phyloP scores from a whole-genome alignment of 2,888 invertebrate genomes.

The Eurytoma californica region DNA sequence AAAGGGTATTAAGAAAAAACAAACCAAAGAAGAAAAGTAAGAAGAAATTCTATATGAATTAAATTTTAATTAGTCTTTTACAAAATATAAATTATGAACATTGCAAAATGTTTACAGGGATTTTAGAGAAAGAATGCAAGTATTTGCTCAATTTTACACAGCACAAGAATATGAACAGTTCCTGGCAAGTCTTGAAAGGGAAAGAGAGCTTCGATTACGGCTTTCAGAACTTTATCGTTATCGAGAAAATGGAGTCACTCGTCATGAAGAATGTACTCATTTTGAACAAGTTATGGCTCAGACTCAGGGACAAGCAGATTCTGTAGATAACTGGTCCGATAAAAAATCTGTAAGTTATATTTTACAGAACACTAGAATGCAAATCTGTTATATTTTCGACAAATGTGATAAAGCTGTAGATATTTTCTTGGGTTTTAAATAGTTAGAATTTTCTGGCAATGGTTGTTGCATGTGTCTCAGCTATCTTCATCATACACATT shows the following conservation, averaged over 20 bases:
- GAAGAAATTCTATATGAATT: conserved; percentile 59
- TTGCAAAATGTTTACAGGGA: conserved; percentile 76
- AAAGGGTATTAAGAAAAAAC: conserved; percentile 78
- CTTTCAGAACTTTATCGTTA: conserved; percentile 89
- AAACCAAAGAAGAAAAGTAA: conserved; percentile 88
- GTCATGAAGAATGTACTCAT: conserved; percentile 89
- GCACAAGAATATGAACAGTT: conserved; percentile 89
- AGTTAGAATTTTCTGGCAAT: conserved; percentile 45
- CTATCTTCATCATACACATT: conserved; percentile 32
- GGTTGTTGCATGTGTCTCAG: conserved; percentile 53
- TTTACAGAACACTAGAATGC: conserved; percentile 37
- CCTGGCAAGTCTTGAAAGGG: conserved; percentile 86
- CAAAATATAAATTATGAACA: conserved; percentile 7
- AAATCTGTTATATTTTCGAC: conserved; percentile 6
- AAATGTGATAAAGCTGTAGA: conserved; percentile 38
- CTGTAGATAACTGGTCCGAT: conserved; percentile 80
- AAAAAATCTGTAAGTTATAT: conserved; percentile 79
- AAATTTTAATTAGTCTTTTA: conserved; percentile 15
- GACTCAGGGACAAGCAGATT: conserved; percentile 78
- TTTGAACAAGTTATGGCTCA: conserved; percentile 87
- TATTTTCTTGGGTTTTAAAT: conserved; percentile 46
- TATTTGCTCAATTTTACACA: conserved; percentile 92
- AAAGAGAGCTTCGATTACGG: conserved; percentile 89
- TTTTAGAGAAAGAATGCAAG: conserved; percentile 88
- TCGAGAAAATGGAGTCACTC: conserved; percentile 89